phyloP scores from a whole-genome alignment of 2,113 vertebrate species.

The Amphiprion ocellaris region DNA sequence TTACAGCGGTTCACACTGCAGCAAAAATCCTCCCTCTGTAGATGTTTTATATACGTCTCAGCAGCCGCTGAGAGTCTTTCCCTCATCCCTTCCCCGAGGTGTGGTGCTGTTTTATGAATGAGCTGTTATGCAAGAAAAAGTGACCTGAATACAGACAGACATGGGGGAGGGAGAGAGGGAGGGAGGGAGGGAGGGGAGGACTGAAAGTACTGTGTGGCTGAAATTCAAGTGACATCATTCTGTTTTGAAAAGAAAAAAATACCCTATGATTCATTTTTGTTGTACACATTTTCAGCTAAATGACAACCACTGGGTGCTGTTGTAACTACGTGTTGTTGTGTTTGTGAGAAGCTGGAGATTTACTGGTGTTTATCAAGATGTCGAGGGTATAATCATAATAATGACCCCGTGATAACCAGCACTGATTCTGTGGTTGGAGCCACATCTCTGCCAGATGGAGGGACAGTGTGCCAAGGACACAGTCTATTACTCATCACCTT shows the following conservation, averaged over 20 bases:
- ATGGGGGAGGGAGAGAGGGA: neutral
- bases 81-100: conserved; percentile 60
- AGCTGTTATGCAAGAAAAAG: conserved; percentile 75
- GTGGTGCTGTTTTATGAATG: conserved; percentile 80
- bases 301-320: conserved; percentile 12
- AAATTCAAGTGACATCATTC: conserved; percentile 27
- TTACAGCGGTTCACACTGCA: conserved; percentile 59
- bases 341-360: conserved; percentile 27
- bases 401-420: conserved; percentile 22
- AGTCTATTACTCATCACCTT: neutral
- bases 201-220: conserved; percentile 14
- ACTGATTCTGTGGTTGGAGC: neutral
- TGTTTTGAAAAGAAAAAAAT: conserved; percentile 21
- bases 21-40: conserved; percentile 53
- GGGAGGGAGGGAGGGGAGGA: no score
- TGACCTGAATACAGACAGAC: conserved; percentile 69
- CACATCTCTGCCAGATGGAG: conserved; percentile 12
- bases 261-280: neutral
- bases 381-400: conserved; percentile 20
- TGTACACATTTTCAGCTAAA: conserved; percentile 10
- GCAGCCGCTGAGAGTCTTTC: conserved; percentile 36
- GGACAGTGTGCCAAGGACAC: conserved; percentile 3
- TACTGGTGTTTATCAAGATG: conserved; percentile 38
- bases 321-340: conserved; percentile 27
- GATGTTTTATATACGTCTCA: conserved; percentile 49